These are phyloP conservation scores for Pseudomyrmex cubaensis DNA, from an alignment of 1,140 invertebrate genomes.

Conservation along the genomic window DNA sequence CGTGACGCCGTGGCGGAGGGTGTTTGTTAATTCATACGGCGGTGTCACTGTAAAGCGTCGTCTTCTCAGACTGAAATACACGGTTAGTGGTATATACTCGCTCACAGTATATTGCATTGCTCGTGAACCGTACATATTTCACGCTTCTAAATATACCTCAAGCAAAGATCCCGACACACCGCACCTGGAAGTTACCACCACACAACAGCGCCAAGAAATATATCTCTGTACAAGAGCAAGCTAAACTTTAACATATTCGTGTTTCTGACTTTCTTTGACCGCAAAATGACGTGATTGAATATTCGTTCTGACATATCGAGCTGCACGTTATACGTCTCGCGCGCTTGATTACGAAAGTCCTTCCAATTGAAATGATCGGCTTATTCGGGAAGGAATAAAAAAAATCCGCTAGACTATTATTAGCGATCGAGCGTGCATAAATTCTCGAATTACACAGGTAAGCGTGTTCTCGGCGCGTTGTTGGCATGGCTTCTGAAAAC, in stretches of 20 bases:
- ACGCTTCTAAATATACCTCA: constrained; percentile 68
- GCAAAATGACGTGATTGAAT: constrained; percentile 14
- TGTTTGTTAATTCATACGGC: constrained; percentile 72
- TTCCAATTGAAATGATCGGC: neutral
- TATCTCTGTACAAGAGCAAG: neutral
- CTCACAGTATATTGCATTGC: constrained; percentile 64
- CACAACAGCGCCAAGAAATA: neutral
- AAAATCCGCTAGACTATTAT: no score
- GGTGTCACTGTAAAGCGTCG: constrained; percentile 73
- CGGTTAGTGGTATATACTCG: constrained; percentile 29
- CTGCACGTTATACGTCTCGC: neutral
- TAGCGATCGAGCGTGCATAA: constrained; percentile 29
- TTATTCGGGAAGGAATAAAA: no score
- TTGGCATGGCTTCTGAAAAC: constrained; percentile 68
- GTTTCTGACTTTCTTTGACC: neutral
- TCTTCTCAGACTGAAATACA: constrained; percentile 68
- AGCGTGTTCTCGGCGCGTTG: constrained; percentile 28
- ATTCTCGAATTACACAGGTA: constrained; percentile 34
- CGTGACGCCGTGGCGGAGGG: constrained; percentile 33
- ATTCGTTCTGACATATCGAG: neutral
- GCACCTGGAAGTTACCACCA: constrained; percentile 24
- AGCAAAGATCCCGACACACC: constrained; percentile 38
- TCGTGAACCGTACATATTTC: constrained; percentile 63
- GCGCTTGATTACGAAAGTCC: neutral
- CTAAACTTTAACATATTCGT: constrained; percentile 14